These are phyloP conservation scores for Rhincodon typus DNA, from an alignment of 2,797 vertebrate species.

Conservation along the genomic window DNA sequence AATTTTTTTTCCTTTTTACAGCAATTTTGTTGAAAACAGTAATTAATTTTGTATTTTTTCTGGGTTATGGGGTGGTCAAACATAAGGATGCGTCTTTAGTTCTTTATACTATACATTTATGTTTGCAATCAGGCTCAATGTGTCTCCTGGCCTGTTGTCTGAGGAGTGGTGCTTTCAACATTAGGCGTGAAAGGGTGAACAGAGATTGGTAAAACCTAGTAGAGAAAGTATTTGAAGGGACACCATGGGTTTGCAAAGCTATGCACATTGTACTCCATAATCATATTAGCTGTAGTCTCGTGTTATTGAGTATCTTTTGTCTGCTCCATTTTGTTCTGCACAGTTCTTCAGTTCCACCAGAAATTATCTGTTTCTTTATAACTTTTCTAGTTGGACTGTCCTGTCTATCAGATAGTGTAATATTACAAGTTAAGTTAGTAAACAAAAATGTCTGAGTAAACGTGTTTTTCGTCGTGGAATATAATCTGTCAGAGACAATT, in stretches of 20 bases:
- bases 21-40: not conserved
- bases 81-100: not conserved
- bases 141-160: not conserved
- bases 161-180: not conserved
- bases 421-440: not conserved
- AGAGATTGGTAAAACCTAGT: not conserved
- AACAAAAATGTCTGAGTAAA: not conserved
- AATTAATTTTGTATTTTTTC: not conserved
- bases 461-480: no score
- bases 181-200: not conserved
- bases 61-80: not conserved
- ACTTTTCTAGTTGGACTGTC: not conserved
- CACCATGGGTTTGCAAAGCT: no score
- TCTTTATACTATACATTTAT: not conserved
- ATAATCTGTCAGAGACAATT: not conserved
- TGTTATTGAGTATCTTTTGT: not conserved
- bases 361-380: not conserved
- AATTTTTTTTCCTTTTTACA: not conserved
- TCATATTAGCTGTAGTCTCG: not conserved
- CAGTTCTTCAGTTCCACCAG: not conserved
- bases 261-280: not conserved
- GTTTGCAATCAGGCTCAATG: not conserved
- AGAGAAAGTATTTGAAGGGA: not conserved
- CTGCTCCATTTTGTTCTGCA: not conserved
- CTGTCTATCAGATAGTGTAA: not conserved